Evolutionary conservation across 35 echinoderm and acorn worm species (phyloP), one percentile per base, ranked within the genome.

Genomic region (Holothuria glaberrima): DNA sequence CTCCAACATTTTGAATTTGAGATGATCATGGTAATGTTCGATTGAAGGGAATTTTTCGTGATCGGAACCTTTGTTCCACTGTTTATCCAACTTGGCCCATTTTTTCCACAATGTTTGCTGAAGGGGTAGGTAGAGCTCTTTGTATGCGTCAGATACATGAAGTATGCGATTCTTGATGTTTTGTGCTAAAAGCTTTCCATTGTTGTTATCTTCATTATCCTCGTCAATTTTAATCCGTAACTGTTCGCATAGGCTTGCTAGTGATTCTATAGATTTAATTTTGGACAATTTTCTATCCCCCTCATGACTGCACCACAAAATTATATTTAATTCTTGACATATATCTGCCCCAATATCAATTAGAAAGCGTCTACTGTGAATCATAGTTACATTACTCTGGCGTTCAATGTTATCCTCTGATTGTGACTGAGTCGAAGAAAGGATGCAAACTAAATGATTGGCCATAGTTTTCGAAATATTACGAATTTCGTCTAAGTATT

Each of bases 61-160:
- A 18, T 34, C 48, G 19, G 0, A 59, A 25, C 22, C 0, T 18
- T 57, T 83, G 10, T 17, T 61, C 48, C 48, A 83, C 5, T 33
- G 57, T 58, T 83, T 58, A 83, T 83, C 79, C 48, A 83, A 59
- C 14, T 5, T 29, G 22, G 79, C 79, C 79, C 79, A 83, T 28
- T 83, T 83, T 10, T 24, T 59, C 79, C 79, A 83, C n/a, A 59
- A 20, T 30, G 5, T 17, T 33, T 20, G 9, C 31, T 83, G 79
- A 9, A 83, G 79, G 24, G 79, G 79, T 16, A 83, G 79, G 30
- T 59, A 12, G 29, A 27, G 6, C n/a, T 61, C 56, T 17, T 83
- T 83, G 27, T 83, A 83, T 3, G 17, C 48, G 5, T 28, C 79
- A 29, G 79, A 0, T 30, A 20, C 27, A 25, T 58, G 24, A 24